phyloP scores from a whole-genome alignment of 2,888 invertebrate genomes.

The Hypomecis atomaria region DNA sequence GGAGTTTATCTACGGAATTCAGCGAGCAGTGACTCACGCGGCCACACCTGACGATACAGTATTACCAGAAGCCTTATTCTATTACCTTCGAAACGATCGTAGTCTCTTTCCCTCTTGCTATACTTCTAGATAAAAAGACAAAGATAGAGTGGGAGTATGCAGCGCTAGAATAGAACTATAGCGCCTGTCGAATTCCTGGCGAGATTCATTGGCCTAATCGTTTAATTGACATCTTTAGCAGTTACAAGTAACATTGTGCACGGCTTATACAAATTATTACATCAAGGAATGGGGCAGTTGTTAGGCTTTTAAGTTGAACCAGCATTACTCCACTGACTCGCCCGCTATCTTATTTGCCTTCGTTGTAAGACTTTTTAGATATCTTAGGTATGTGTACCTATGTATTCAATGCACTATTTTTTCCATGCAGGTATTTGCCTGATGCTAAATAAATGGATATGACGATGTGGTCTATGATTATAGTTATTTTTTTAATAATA shows the following conservation, averaged over 20 bases:
- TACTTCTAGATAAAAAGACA: not conserved
- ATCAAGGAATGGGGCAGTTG: not conserved
- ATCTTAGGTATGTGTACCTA: too few relatives aligned
- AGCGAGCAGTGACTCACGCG: conserved; percentile 74
- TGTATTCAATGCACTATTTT: too few relatives aligned
- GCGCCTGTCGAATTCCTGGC: conserved; percentile 70
- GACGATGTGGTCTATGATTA: too few relatives aligned
- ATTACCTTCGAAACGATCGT: not conserved
- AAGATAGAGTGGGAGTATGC: too few relatives aligned
- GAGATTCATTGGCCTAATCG: conserved; percentile 51
- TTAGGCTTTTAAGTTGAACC: not conserved
- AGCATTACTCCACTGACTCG: too few relatives aligned
- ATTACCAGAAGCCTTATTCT: not conserved
- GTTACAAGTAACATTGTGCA: conserved; percentile 13
- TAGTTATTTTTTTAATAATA: too few relatives aligned
- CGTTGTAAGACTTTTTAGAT: too few relatives aligned
- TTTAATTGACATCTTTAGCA: conserved; percentile 56
- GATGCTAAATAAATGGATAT: too few relatives aligned
- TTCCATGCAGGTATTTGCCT: too few relatives aligned
- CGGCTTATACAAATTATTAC: conserved; percentile 2
- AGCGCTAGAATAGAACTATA: conserved; percentile 18
- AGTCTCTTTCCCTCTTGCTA: not conserved
- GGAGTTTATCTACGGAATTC: conserved; percentile 80
- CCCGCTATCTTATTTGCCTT: too few relatives aligned
- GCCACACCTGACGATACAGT: conserved; percentile 76